Percentiles rank a stretch among this genome's conserved stretches.
phyloP scores from a whole-genome alignment of 2,113 vertebrate species.

The Cisticola juncidis region DNA sequence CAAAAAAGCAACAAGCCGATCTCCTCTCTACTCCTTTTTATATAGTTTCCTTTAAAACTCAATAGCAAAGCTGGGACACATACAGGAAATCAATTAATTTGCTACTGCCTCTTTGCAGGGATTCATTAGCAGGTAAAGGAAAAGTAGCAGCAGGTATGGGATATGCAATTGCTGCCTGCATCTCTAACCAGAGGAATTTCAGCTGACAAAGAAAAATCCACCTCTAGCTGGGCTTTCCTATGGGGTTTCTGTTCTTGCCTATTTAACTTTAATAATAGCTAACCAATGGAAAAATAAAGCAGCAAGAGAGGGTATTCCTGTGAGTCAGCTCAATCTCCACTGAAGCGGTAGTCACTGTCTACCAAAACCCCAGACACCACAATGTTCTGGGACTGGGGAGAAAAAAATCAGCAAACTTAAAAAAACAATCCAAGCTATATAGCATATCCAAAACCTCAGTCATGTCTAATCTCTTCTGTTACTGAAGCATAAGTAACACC shows the following conservation, averaged over 20 bases:
- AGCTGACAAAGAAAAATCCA: constrained; percentile 69
- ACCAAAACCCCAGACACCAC: not conserved
- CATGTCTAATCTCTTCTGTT: not conserved
- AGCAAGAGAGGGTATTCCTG: constrained; percentile 59
- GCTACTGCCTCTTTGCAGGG: not conserved
- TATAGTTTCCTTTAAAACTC: not conserved
- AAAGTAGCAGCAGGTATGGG: constrained; percentile 45
- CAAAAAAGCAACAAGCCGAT: not conserved
- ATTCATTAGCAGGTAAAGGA: constrained; percentile 16
- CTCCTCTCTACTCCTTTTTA: not conserved
- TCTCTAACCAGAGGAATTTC: constrained; percentile 32
- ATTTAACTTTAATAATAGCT: constrained; percentile 74
- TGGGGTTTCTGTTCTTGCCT: constrained; percentile 73
- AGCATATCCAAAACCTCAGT: not conserved
- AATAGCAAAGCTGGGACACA: not conserved
- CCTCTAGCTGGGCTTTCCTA: constrained; percentile 57
- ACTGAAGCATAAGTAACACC: not conserved
- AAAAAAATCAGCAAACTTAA: not conserved
- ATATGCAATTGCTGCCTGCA: not conserved
- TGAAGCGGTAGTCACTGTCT: constrained; percentile 26
- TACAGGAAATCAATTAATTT: constrained; percentile 49
- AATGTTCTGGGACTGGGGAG: not conserved
- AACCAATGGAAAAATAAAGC: constrained; percentile 59
- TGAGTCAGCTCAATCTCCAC: constrained; percentile 59
- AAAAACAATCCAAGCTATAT: not conserved